Percentiles rank a stretch among this genome's conserved stretches.
Evolutionary conservation across 2,888 invertebrate species (phyloP).

Genomic region (Pachymerium ferrugineum): DNA sequence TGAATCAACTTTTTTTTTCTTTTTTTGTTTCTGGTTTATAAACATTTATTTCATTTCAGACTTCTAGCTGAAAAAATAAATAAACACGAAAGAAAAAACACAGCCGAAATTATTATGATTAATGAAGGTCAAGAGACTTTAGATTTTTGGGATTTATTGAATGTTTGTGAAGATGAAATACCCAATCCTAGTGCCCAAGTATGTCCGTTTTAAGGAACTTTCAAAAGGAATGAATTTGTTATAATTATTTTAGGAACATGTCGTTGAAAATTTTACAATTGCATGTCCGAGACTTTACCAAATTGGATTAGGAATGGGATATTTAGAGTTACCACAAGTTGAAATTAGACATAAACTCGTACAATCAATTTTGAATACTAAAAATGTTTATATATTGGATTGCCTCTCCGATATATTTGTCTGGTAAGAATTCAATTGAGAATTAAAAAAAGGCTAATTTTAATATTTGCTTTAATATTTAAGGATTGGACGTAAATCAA

Average conservation of each 20-base stretch:
- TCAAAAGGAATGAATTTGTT: background rate
- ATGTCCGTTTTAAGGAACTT: constrained; percentile 37
- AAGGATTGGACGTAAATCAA: constrained; percentile 96
- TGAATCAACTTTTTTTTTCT: constrained; percentile 23
- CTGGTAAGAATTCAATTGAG: constrained; percentile 59
- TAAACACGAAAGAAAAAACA: constrained; percentile 94
- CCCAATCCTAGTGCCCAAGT: constrained; percentile 51
- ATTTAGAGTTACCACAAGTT: constrained; percentile 90
- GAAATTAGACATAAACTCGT: constrained; percentile 56
- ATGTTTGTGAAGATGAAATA: constrained; percentile 53
- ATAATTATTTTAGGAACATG: constrained; percentile 60
- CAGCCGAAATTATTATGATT: constrained; percentile 81
- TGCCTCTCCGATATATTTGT: constrained; percentile 90
- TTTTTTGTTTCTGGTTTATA: background rate
- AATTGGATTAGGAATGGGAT: constrained; percentile 97
- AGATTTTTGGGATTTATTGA: constrained; percentile 75
- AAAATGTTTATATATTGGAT: constrained; percentile 94
- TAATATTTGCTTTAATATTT: constrained; percentile 34
- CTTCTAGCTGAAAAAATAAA: constrained; percentile 97
- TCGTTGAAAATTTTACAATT: constrained; percentile 61
- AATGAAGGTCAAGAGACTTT: constrained; percentile 72
- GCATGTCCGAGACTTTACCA: constrained; percentile 75
- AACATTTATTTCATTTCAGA: constrained; percentile 47
- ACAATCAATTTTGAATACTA: constrained; percentile 72
- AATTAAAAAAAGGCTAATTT: constrained; percentile 38